These are phyloP conservation scores for Onychostoma macrolepis DNA, from an alignment of 2,113 vertebrate species.

Conservation along the genomic window DNA sequence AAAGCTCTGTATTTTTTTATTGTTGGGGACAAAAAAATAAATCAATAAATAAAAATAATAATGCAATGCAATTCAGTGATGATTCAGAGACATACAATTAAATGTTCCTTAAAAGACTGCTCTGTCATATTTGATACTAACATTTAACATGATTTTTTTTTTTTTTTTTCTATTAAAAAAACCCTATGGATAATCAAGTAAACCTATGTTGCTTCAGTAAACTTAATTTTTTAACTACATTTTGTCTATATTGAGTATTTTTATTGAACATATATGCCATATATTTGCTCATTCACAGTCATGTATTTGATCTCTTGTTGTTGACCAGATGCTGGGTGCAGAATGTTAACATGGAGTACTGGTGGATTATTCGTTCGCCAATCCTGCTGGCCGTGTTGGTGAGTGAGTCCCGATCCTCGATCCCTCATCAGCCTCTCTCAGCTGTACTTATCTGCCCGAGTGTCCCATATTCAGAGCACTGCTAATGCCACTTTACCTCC, in stretches of 20 bases:
- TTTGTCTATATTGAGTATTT: not conserved
- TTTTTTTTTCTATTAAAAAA: not conserved
- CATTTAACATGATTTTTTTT: not conserved
- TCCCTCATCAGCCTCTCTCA: not conserved
- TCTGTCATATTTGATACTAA: not conserved
- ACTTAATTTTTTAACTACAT: not conserved
- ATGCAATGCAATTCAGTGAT: not conserved
- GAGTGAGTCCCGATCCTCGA: slow-evolving; percentile 71
- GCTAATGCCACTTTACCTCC: not conserved
- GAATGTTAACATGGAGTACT: slow-evolving; percentile 91
- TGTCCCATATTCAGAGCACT: slow-evolving; percentile 7
- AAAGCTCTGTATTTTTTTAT: no score
- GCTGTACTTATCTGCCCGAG: not conserved
- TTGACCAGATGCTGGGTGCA: slow-evolving; percentile 85
- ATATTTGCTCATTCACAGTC: not conserved
- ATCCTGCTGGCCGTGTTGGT: slow-evolving; percentile 93
- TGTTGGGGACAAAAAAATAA: no score
- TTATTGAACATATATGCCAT: not conserved
- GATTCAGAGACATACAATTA: not conserved
- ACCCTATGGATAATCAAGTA: not conserved
- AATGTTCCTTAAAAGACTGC: not conserved
- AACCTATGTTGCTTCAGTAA: not conserved
- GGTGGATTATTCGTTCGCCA: slow-evolving; percentile 94
- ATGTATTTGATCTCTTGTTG: not conserved
- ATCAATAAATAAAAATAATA: no score